Conservation (phyloP, 1,140 invertebrate species). For the Cydia fagiglandana region DNA sequence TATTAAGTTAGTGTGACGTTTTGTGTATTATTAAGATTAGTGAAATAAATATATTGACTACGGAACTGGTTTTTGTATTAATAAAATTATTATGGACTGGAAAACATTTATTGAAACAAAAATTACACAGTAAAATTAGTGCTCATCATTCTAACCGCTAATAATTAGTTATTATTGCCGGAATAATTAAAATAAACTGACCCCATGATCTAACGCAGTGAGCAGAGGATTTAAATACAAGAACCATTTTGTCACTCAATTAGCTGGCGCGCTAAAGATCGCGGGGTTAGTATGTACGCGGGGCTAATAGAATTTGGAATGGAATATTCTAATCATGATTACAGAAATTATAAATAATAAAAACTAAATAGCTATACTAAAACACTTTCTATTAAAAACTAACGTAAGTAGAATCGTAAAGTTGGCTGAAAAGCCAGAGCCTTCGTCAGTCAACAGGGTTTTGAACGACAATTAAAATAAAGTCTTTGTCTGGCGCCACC, state of each 20-base stretch:
- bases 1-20: background rate
- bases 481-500: constrained; percentile 90
- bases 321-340: background rate
- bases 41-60: background rate
- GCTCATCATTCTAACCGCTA: no score
- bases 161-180: no score
- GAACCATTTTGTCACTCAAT: no score
- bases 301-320: background rate
- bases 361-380: background rate
- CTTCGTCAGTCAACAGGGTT: constrained; percentile 78
- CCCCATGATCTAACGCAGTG: no score
- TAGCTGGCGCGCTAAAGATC: no score
- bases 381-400: background rate
- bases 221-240: no score
- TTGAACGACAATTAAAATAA: constrained; percentile 85
- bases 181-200: no score
- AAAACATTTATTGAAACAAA: no score
- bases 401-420: background rate
- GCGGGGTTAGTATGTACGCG: no score
- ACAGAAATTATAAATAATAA: background rate
- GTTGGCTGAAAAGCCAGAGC: constrained; percentile 39
- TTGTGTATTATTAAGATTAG: constrained; percentile 7
- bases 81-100: no score
- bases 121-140: no score
- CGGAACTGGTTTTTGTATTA: background rate